A percentile compares a stretch with the other conserved stretches of the same genome.
These are phyloP conservation scores for Brachycybe producta DNA, from an alignment of 2,888 invertebrate genomes.

Conservation along the genomic window DNA sequence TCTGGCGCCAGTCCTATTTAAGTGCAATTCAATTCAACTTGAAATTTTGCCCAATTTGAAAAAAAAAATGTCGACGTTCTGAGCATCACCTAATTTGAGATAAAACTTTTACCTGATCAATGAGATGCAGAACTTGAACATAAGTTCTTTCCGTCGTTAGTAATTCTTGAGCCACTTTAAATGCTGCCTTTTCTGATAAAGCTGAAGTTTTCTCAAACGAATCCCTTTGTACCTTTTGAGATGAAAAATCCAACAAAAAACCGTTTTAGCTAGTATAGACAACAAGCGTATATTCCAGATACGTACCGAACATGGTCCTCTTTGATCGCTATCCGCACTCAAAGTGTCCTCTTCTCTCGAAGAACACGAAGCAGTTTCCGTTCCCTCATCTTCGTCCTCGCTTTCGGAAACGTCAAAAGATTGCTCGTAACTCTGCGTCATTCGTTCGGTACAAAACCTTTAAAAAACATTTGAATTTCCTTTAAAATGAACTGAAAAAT, in stretches of 20 bases:
- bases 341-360: conserved; percentile 13
- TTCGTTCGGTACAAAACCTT: conserved; percentile 18
- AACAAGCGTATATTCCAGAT: too few species aligned
- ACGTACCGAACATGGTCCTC: neutral
- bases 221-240: neutral
- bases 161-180: conserved; percentile 45
- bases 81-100: too few species aligned
- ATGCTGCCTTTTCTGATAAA: neutral
- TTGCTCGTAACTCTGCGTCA: conserved; percentile 15
- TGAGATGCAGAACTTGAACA: conserved; percentile 44
- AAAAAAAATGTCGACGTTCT: too few species aligned
- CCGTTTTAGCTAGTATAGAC: too few species aligned
- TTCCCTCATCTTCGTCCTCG: conserved; percentile 35
- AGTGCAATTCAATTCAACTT: too few species aligned
- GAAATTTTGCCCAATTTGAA: too few species aligned
- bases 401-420: conserved; percentile 33
- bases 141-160: conserved; percentile 48
- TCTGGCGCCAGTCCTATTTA: too few species aligned
- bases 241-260: neutral
- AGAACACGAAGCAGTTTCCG: conserved; percentile 15
- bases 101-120: conserved; percentile 45
- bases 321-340: neutral
- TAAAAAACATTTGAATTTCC: neutral
- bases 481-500: neutral
- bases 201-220: neutral